A percentile compares a stretch with the other conserved stretches of the same genome.
phyloP scores from a whole-genome alignment of 2,797 vertebrate species.

The Cyprinodon diabolis region DNA sequence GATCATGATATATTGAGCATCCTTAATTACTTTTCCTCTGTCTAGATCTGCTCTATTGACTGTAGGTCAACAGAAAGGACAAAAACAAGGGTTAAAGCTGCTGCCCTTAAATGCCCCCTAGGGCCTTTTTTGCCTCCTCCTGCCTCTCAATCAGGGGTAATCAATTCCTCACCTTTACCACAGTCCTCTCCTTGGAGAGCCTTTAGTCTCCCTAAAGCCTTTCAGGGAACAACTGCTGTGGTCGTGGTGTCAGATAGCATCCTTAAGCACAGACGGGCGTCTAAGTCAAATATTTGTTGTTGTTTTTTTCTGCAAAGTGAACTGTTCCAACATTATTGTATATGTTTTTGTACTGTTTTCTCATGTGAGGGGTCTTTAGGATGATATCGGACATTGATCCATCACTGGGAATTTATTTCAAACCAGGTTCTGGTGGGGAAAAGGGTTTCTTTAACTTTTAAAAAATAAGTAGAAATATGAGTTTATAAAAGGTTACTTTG shows the following conservation, averaged over 20 bases:
- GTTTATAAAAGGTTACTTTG: background rate
- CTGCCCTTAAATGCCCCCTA: constrained; percentile 49
- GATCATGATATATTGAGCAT: no score
- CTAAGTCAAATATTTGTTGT: constrained; percentile 7
- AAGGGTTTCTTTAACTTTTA: background rate
- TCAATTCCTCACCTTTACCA: constrained; percentile 66
- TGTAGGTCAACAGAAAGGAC: constrained; percentile 51
- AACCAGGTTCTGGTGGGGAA: background rate
- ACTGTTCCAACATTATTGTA: constrained; percentile 1
- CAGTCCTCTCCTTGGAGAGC: constrained; percentile 45
- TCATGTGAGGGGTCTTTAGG: background rate
- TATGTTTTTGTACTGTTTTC: background rate
- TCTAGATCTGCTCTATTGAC: constrained; percentile 37
- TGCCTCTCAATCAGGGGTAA: constrained; percentile 44
- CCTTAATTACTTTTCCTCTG: constrained; percentile 28
- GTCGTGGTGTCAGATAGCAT: constrained; percentile 52
- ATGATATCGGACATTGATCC: background rate
- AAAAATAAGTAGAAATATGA: background rate
- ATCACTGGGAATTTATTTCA: background rate
- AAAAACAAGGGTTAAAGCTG: constrained; percentile 39
- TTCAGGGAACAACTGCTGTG: constrained; percentile 36
- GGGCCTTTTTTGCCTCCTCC: constrained; percentile 46
- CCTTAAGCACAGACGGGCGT: constrained; percentile 29
- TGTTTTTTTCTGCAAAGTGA: background rate
- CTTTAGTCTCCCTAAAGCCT: constrained; percentile 34